phyloP scores from a whole-genome alignment of 2,797 vertebrate species.

The Menidia menidia region DNA sequence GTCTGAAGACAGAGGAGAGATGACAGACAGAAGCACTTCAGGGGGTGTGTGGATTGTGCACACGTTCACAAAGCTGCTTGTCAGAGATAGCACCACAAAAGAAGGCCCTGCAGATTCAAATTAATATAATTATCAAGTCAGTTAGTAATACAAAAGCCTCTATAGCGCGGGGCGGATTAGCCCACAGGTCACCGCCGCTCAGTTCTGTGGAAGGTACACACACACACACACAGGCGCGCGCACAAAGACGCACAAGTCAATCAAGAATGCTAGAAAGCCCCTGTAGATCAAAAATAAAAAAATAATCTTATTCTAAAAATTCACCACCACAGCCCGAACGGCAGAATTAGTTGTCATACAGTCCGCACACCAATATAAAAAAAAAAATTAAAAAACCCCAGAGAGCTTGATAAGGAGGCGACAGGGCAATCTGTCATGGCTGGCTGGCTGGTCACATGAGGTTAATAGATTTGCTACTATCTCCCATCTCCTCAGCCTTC shows the following conservation, averaged over 20 bases:
- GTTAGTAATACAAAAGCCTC: constrained; percentile 74
- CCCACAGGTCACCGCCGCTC: constrained; percentile 64
- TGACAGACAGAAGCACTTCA: constrained; percentile 47
- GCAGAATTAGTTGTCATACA: constrained; percentile 20
- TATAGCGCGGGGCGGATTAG: constrained; percentile 51
- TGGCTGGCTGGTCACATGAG: constrained; percentile 71
- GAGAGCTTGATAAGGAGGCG: constrained; percentile 54
- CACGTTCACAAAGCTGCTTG: constrained; percentile 69
- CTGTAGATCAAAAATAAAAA: constrained; percentile 3
- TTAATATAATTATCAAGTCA: constrained; percentile 80
- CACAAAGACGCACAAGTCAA: constrained; percentile 20
- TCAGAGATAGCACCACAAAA: constrained; percentile 80
- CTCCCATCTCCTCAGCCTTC: constrained; percentile 55
- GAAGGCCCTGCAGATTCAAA: constrained; percentile 69
- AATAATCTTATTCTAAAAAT: neutral
- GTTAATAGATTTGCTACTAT: constrained; percentile 78
- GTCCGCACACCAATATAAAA: constrained; percentile 28
- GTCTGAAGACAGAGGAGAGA: constrained; percentile 7
- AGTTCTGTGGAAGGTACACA: constrained; percentile 4
- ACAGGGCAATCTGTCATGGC: constrained; percentile 76
- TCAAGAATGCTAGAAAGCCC: constrained; percentile 13
- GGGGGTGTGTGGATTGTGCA: constrained; percentile 35
- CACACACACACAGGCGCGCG: neutral
- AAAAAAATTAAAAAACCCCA: constrained; percentile 29
- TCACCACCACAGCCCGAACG: constrained; percentile 8